Evolutionary conservation across 2,113 vertebrate genomes (phyloP).

Genomic region (Bostrychus sinensis): DNA sequence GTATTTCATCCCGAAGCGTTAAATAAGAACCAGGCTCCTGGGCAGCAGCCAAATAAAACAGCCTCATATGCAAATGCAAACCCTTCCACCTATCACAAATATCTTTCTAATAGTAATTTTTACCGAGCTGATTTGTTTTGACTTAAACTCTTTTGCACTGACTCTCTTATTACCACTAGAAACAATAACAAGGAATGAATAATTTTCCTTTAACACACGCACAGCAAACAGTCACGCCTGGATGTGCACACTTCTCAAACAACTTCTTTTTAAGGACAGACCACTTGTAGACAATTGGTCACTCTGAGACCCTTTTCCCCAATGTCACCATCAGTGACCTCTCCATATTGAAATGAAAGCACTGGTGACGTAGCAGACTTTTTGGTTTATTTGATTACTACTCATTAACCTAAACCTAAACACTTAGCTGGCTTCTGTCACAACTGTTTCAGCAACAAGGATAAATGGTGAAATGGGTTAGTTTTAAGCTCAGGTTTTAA

Average conservation of each 20-base stretch:
- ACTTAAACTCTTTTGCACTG: conserved; percentile 27
- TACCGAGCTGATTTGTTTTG: not conserved
- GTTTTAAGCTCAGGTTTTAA: not conserved
- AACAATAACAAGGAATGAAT: conserved; percentile 48
- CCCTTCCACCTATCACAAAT: conserved; percentile 14
- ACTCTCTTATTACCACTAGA: conserved; percentile 60
- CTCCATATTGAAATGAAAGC: not conserved
- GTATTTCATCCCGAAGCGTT: too few species aligned
- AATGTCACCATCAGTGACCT: conserved; percentile 6
- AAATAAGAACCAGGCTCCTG: not conserved
- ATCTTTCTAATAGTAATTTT: not conserved
- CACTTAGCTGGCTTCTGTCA: conserved; percentile 26
- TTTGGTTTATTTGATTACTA: conserved; percentile 29
- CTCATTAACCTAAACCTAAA: conserved; percentile 54
- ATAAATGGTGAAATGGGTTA: conserved; percentile 21
- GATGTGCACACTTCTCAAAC: conserved; percentile 57
- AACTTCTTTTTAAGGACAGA: conserved; percentile 8
- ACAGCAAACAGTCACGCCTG: conserved; percentile 69
- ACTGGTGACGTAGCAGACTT: not conserved
- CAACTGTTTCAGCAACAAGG: conserved; percentile 19
- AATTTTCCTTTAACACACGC: conserved; percentile 34
- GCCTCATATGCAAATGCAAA: not conserved
- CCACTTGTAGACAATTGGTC: not conserved
- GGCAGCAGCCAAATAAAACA: not conserved
- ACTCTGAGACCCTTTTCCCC: conserved; percentile 5